A percentile compares a stretch with the other conserved stretches of the same genome.
phyloP scores from a whole-genome alignment of 35 echinoderm and acorn worm genomes.

The Nesometra sesokonis region DNA sequence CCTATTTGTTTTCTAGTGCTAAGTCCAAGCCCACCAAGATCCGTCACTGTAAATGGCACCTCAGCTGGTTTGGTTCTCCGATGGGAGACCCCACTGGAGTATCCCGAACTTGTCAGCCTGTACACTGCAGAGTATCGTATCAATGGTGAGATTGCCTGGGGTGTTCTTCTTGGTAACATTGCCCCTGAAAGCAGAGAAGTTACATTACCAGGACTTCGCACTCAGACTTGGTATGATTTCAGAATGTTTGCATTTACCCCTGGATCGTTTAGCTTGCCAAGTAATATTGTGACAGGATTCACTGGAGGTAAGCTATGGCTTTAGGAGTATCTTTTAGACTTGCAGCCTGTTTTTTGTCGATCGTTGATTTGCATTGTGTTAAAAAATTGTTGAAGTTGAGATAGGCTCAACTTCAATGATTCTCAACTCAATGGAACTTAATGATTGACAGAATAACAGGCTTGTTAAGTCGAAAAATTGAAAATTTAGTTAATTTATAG shows the following conservation, averaged over 20 bases:
- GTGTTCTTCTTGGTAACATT: constrained; percentile 49
- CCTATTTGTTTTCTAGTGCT: constrained; percentile 27
- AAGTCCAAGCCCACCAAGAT: constrained; percentile 53
- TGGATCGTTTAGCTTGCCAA: constrained; percentile 61
- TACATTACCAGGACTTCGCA: constrained; percentile 21
- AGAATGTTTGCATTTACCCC: constrained; percentile 70
- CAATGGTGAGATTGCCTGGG: constrained; percentile 37
- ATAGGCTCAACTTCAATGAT: too few relatives aligned
- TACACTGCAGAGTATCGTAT: constrained; percentile 80
- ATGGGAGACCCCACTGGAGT: constrained; percentile 50
- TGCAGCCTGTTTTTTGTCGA: too few relatives aligned
- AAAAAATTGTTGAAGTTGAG: too few relatives aligned
- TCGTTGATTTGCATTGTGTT: too few relatives aligned
- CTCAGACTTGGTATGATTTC: constrained; percentile 67
- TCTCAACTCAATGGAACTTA: too few relatives aligned
- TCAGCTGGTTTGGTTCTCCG: constrained; percentile 45
- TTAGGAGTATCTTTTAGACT: too few relatives aligned
- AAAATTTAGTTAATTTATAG: too few relatives aligned
- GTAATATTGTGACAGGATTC: constrained; percentile 39
- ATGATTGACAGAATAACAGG: too few relatives aligned
- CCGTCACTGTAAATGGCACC: constrained; percentile 34
- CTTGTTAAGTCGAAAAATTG: too few relatives aligned
- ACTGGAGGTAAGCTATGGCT: constrained; percentile 91
- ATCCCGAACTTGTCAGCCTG: constrained; percentile 31
- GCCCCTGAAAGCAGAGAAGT: constrained; percentile 1